Conservation (phyloP, 1,140 invertebrate species). For the Bacillus rossius region DNA sequence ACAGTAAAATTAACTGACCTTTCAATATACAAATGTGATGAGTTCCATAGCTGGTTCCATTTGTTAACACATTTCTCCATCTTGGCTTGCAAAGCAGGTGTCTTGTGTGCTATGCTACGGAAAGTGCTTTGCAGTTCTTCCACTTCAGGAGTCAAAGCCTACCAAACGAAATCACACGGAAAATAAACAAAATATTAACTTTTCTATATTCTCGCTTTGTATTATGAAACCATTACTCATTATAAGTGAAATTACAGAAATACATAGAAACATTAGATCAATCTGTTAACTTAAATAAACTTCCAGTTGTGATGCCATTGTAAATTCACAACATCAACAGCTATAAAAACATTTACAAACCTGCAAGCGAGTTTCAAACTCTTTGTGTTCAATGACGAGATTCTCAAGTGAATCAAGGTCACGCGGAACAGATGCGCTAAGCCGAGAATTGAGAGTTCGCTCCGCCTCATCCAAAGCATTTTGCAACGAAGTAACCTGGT, state of each 20-base stretch:
- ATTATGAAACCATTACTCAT: background rate
- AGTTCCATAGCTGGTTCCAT: conserved; percentile 86
- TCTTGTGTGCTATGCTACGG: conserved; percentile 75
- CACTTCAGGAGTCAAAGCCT: conserved; percentile 69
- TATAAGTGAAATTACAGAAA: background rate
- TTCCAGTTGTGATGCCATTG: too few relatives aligned
- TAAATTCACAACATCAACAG: background rate
- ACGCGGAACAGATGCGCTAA: conserved; percentile 71
- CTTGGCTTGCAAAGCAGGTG: conserved; percentile 83
- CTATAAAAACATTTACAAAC: conserved; percentile 14
- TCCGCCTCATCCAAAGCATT: conserved; percentile 80
- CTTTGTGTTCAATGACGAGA: conserved; percentile 82
- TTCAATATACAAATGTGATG: conserved; percentile 84
- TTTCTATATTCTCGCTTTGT: background rate
- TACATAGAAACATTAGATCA: background rate
- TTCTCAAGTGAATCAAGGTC: conserved; percentile 83
- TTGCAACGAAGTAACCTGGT: conserved; percentile 75
- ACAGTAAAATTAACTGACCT: conserved; percentile 47
- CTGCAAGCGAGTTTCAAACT: conserved; percentile 68
- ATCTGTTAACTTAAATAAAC: background rate
- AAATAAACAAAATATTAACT: background rate
- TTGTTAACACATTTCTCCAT: conserved; percentile 81
- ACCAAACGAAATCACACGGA: conserved; percentile 16
- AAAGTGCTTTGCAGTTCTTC: conserved; percentile 78
- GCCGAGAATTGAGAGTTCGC: conserved; percentile 69